Evolutionary conservation across 1,140 invertebrate genomes (phyloP), one percentile per base, ranked within the genome.

Genomic region (Apocrypta bakeri): DNA sequence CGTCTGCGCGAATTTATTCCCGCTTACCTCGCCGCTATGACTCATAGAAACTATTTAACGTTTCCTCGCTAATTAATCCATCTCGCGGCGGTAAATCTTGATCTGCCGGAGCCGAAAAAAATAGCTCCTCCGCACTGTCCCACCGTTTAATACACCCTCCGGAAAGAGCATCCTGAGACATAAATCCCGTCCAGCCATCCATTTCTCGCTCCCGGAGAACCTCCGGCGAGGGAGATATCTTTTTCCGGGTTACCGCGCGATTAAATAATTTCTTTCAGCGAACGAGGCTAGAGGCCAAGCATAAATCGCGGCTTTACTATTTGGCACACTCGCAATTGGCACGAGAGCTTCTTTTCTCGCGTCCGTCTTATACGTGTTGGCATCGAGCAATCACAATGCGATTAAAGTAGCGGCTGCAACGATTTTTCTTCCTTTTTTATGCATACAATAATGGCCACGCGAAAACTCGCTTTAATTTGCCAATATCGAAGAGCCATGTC

Each of bases 11-110:
- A 12, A 48, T 17, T 48, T 48, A 9, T 42, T 12, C 42, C 4
- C 42, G 12, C 42, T 48, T 48, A 48, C 12, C 3, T 48, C 11
- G 11, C 14, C 8, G 40, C 61, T 7, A 25, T 64, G 25, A 64
- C n/a, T 64, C 61, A 25, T 24, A n/a, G 17, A 66, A 66, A 66
- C 63, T 66, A 27, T 66, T 66, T 37, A 37, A 76, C 63, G 82
- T 85, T 87, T 88, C n/a, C n/a, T n/a, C n/a, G n/a, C 89, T 89
- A 80, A 84, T 86, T 86, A 86, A 86, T 86, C 85, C 83, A 66
- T 87, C 88, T 88, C 87, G 88, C 88, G 4, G 1, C 2, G 14
- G 12, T 75, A n/a, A 66, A 69, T 42, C 14, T 12, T 24, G 2
- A 27, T 0, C 14, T 33, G 21, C 63, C 17, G 71, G 17, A 21